These are phyloP conservation scores for Drosophila asahinai DNA, from an alignment of 1,140 invertebrate genomes.

Conservation along the genomic window DNA sequence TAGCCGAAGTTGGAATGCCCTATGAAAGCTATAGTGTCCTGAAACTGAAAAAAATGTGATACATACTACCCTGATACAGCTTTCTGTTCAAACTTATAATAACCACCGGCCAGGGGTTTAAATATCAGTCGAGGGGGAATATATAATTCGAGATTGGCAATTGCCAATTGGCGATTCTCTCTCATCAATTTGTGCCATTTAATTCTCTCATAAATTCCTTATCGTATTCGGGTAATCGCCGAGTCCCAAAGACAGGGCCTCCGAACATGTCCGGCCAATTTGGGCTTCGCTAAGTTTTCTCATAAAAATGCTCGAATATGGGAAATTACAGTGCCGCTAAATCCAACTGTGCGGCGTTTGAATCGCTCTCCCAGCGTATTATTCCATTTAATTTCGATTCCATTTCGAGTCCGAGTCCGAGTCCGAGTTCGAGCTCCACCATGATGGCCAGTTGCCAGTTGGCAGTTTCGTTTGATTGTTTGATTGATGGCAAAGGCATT, in stretches of 20 bases:
- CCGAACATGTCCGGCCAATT: constrained; percentile 74
- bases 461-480: constrained; percentile 68
- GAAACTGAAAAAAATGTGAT: neutral
- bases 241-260: neutral
- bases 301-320: constrained; percentile 77
- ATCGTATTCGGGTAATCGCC: constrained; percentile 69
- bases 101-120: neutral
- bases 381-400: constrained; percentile 34
- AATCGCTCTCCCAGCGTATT: constrained; percentile 12
- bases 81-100: neutral
- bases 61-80: too few species aligned
- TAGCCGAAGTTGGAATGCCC: neutral
- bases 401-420: constrained; percentile 8
- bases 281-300: constrained; percentile 82
- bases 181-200: constrained; percentile 73
- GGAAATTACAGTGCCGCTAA: constrained; percentile 74
- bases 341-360: constrained; percentile 40
- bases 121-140: constrained; percentile 2
- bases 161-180: constrained; percentile 24
- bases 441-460: constrained; percentile 66
- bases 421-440: neutral
- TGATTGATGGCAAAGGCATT: constrained; percentile 78
- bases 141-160: constrained; percentile 28
- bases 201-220: constrained; percentile 80
- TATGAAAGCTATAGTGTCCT: neutral